phyloP scores from a whole-genome alignment of 1,140 invertebrate species.

The Pseudachorutes palmiensis region DNA sequence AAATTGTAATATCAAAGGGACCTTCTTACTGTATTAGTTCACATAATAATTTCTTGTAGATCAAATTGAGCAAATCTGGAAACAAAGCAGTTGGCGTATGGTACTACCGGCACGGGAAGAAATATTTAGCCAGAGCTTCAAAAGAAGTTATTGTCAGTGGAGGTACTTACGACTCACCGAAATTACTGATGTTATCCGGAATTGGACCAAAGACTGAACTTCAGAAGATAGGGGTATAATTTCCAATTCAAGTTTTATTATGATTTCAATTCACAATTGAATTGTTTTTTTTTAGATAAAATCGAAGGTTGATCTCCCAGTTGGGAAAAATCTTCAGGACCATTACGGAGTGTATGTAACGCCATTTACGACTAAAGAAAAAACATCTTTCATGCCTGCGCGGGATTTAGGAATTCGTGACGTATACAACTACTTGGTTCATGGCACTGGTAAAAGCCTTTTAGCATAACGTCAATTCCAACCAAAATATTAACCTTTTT shows the following conservation, averaged over 20 bases:
- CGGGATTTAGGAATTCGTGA: constrained; percentile 4
- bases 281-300: background rate
- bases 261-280: background rate
- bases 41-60: background rate
- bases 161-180: constrained; percentile 9
- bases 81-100: constrained; percentile 6
- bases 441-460: constrained; percentile 18
- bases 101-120: constrained; percentile 12
- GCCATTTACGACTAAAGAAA: constrained; percentile 19
- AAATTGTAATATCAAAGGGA: background rate
- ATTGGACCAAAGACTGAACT: constrained; percentile 17
- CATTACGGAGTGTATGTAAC: constrained; percentile 45
- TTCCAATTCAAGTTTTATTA: background rate
- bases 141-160: constrained; percentile 18
- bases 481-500: too few relatives aligned
- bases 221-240: background rate
- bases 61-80: constrained; percentile 7
- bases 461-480: too few relatives aligned
- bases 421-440: background rate
- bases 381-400: background rate
- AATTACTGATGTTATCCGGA: constrained; percentile 20
- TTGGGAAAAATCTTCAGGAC: constrained; percentile 51
- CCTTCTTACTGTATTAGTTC: background rate
- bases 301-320: constrained; percentile 6
- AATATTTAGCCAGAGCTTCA: constrained; percentile 3